phyloP scores from a whole-genome alignment of 2,888 invertebrate species.

The Phalera bucephala region DNA sequence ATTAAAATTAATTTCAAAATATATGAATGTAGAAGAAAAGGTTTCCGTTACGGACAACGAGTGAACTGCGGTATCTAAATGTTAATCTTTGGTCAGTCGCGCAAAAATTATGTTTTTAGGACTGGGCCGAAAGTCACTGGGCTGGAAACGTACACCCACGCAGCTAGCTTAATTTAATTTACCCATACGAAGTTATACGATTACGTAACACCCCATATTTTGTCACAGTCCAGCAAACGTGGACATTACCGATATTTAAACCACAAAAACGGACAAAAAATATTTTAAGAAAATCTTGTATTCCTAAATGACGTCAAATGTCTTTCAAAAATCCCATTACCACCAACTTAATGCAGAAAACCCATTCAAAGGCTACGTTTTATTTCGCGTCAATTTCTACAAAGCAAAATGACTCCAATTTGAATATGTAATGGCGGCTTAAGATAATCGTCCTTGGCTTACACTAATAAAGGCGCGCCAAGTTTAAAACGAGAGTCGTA shows the following conservation, averaged over 20 bases:
- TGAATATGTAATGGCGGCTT: constrained; percentile 83
- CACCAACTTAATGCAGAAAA: constrained; percentile 53
- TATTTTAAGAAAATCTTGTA: constrained; percentile 14
- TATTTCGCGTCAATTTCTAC: constrained; percentile 82
- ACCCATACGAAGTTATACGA: constrained; percentile 29
- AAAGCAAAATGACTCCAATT: constrained; percentile 81
- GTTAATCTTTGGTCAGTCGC: constrained; percentile 80
- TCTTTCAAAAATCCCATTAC: constrained; percentile 59
- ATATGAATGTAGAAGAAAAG: constrained; percentile 51
- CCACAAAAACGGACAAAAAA: not conserved
- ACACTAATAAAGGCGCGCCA: constrained; percentile 79
- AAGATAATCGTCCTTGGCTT: constrained; percentile 81
- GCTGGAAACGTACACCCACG: constrained; percentile 54
- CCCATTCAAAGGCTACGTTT: constrained; percentile 74
- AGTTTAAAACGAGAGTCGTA: constrained; percentile 74
- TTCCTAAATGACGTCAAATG: constrained; percentile 24
- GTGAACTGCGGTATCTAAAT: constrained; percentile 74
- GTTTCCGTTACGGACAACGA: constrained; percentile 67
- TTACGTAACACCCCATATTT: constrained; percentile 27
- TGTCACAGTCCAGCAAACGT: constrained; percentile 18
- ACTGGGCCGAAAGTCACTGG: constrained; percentile 58
- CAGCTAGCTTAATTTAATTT: constrained; percentile 63
- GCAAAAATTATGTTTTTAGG: constrained; percentile 83
- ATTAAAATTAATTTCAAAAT: constrained; percentile 40
- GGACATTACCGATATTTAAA: not conserved